Evolutionary conservation across 2,888 invertebrate species (phyloP).

Genomic region (Ommatoiulus sabulosus): DNA sequence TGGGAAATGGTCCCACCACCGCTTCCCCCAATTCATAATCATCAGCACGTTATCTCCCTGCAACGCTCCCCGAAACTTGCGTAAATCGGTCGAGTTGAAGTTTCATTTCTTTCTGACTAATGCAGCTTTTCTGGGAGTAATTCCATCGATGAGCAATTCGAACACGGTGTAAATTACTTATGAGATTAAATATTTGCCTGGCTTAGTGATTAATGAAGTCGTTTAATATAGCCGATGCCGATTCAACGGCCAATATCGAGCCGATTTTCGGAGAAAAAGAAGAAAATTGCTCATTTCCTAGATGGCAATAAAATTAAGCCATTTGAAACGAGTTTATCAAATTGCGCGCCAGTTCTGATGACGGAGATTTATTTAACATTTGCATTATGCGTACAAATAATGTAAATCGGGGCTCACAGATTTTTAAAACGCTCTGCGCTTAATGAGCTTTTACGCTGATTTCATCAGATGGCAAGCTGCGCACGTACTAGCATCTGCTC

Average conservation of each 20-base stretch:
- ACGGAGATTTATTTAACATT: slow-evolving; percentile 40
- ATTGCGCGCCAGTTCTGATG: background rate
- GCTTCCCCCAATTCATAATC: background rate
- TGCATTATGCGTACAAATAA: background rate
- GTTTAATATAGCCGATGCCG: background rate
- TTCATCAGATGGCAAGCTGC: background rate
- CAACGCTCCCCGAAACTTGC: background rate
- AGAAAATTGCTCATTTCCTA: slow-evolving; percentile 24
- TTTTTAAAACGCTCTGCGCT: background rate
- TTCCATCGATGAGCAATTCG: slow-evolving; percentile 17
- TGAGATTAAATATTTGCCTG: slow-evolving; percentile 13
- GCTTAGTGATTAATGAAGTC: slow-evolving; percentile 44
- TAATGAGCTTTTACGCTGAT: slow-evolving; percentile 28
- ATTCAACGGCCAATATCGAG: background rate
- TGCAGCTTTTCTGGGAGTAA: background rate
- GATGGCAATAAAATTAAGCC: slow-evolving; percentile 27
- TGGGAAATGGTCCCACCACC: background rate
- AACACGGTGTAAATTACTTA: slow-evolving; percentile 40
- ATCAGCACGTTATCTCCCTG: background rate
- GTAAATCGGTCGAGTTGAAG: background rate
- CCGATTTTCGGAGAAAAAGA: background rate
- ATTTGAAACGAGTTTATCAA: slow-evolving; percentile 38
- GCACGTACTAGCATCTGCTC: background rate
- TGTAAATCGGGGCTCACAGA: background rate
- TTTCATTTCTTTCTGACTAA: background rate